Evolutionary conservation across 2,888 invertebrate genomes (phyloP).

Genomic region (Parnassius orleans): DNA sequence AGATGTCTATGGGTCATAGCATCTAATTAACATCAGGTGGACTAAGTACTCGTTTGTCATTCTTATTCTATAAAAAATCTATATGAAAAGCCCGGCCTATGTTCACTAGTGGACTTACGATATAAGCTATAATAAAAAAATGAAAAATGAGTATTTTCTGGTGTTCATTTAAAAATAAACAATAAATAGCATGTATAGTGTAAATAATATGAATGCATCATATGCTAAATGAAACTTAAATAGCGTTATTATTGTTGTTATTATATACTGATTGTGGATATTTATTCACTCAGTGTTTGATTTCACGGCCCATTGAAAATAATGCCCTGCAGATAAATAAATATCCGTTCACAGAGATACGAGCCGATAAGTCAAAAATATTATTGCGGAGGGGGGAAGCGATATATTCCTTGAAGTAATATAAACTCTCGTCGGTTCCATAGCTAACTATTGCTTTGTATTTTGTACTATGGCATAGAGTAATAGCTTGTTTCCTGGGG

Average conservation of each 20-base stretch:
- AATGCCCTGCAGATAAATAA: constrained; percentile 8
- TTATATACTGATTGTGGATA: neutral
- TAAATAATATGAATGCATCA: no score
- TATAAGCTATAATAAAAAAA: no score
- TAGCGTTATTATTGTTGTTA: neutral
- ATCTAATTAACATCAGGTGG: no score
- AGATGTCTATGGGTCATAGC: no score
- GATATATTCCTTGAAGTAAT: constrained; percentile 16
- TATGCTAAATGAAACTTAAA: no score
- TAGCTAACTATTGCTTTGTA: neutral
- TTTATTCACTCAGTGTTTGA: neutral
- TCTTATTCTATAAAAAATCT: no score
- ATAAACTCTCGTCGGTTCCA: constrained; percentile 1
- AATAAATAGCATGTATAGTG: no score
- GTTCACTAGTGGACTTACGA: no score
- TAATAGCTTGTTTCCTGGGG: neutral
- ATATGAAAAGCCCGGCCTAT: no score
- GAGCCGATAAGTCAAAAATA: constrained; percentile 21
- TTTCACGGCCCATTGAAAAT: neutral
- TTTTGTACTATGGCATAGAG: neutral
- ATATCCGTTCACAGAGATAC: constrained; percentile 6
- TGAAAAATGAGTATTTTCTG: no score
- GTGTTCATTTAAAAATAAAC: no score
- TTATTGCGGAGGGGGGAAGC: constrained; percentile 21
- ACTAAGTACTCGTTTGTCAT: no score